Evolutionary conservation across 2,888 invertebrate species (phyloP).

Genomic region (Zygogramma bicolorata): DNA sequence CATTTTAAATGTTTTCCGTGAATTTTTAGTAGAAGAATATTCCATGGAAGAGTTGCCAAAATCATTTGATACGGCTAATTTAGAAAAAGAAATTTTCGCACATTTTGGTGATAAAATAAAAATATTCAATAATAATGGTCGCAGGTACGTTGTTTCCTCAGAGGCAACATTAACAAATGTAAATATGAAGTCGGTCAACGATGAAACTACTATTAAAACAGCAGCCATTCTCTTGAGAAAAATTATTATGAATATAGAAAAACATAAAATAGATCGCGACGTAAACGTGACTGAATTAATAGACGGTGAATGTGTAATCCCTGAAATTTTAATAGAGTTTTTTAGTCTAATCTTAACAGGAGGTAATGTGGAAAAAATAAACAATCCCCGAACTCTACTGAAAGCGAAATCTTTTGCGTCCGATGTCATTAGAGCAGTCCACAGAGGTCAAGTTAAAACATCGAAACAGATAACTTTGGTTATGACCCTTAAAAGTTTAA

Average conservation of each 20-base stretch:
- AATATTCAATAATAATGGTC: not conserved
- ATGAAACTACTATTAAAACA: not conserved
- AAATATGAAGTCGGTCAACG: not conserved
- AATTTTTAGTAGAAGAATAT: conserved; percentile 8
- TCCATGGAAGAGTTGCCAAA: not conserved
- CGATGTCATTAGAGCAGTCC: not conserved
- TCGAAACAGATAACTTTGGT: not conserved
- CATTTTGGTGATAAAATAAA: not conserved
- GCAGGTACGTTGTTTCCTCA: not conserved
- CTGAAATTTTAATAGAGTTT: not conserved
- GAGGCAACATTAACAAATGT: not conserved
- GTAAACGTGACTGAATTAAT: not conserved
- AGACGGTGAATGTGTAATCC: not conserved
- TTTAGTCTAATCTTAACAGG: not conserved
- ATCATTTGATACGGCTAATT: not conserved
- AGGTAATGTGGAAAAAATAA: not conserved
- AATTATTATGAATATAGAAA: not conserved
- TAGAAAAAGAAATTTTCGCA: not conserved
- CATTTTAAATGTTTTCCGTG: not conserved
- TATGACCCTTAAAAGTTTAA: not conserved
- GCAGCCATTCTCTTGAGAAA: not conserved
- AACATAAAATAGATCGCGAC: not conserved
- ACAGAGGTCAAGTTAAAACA: not conserved
- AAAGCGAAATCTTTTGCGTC: not conserved
- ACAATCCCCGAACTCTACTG: not conserved